Conservation (phyloP, 2,113 vertebrate species). For the Ptilonorhynchus violaceus region DNA sequence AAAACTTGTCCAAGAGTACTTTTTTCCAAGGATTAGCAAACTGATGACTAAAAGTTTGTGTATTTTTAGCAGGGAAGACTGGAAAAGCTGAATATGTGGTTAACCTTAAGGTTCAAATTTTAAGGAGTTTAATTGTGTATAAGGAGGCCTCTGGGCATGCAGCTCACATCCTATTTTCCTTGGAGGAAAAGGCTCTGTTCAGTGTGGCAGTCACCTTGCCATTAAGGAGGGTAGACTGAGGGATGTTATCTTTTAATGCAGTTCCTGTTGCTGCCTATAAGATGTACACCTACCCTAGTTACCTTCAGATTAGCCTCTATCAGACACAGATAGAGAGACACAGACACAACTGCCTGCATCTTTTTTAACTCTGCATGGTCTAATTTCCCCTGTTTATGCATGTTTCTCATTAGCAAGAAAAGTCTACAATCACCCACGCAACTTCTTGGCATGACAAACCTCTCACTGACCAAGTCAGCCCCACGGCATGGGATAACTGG, state of each 20-base stretch:
- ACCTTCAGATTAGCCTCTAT: background rate
- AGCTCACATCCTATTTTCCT: background rate
- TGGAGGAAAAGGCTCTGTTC: background rate
- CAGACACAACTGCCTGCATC: background rate
- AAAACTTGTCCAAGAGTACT: background rate
- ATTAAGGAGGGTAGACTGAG: background rate
- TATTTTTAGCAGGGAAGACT: background rate
- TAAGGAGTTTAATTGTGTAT: background rate
- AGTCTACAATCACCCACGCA: background rate
- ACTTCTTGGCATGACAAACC: background rate
- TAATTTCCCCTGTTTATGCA: background rate
- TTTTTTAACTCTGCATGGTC: no score
- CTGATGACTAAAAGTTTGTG: background rate
- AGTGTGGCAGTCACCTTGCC: background rate
- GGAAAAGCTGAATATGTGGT: background rate
- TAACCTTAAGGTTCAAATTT: background rate
- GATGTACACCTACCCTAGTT: background rate
- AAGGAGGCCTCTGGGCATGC: background rate
- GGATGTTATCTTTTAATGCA: accelerated
- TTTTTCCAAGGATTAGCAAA: background rate
- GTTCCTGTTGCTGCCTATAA: background rate
- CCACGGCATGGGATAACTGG: background rate
- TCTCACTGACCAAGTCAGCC: background rate
- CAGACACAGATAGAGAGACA: background rate
- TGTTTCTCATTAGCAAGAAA: background rate